Conservation (phyloP, 2,888 invertebrate species). For the Phrixothrix hirtus region DNA sequence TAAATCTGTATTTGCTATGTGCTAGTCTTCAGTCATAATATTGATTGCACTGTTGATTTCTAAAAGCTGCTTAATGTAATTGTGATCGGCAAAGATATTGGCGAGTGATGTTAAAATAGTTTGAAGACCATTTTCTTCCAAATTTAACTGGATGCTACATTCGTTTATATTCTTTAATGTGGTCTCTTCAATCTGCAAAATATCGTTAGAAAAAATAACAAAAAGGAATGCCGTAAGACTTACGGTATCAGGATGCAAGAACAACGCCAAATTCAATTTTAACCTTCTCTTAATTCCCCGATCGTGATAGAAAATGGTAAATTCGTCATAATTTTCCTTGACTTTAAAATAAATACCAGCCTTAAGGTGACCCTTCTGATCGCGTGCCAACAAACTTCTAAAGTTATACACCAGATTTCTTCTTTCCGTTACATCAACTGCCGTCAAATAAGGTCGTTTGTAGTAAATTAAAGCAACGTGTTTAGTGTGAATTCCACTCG, state of each 20-base stretch:
- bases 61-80: constrained; percentile 75
- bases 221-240: not conserved
- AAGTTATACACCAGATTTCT: constrained; percentile 86
- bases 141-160: constrained; percentile 75
- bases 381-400: constrained; percentile 77
- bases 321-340: constrained; percentile 61
- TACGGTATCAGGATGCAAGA: constrained; percentile 65
- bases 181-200: constrained; percentile 65
- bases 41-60: constrained; percentile 82
- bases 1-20: constrained; percentile 42
- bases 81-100: constrained; percentile 68
- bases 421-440: constrained; percentile 85
- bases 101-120: constrained; percentile 68
- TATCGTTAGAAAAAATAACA: too few relatives aligned
- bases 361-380: constrained; percentile 79
- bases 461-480: constrained; percentile 76
- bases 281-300: constrained; percentile 66
- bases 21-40: constrained; percentile 73
- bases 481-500: constrained; percentile 58
- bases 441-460: constrained; percentile 76
- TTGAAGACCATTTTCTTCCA: constrained; percentile 64
- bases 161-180: constrained; percentile 65
- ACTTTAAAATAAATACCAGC: constrained; percentile 88
- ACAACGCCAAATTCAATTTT: constrained; percentile 75
- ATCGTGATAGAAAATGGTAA: constrained; percentile 79